Evolutionary conservation across 2,113 vertebrate genomes (phyloP).

Genomic region (human): DNA sequence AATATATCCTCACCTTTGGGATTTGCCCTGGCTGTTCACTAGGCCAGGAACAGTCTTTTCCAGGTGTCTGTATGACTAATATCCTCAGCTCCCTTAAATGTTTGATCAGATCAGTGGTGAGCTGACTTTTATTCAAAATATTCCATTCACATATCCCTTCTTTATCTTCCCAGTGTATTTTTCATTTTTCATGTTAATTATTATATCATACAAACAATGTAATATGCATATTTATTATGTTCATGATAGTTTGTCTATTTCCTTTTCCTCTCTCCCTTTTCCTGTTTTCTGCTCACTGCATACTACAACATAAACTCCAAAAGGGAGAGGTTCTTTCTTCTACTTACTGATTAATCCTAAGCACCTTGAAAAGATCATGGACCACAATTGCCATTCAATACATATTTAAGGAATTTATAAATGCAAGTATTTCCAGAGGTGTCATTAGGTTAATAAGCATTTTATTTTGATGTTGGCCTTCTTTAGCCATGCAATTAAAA

Average conservation of each 20-base stretch:
- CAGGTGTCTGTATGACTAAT: not conserved
- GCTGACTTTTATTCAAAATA: not conserved
- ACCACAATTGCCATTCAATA: not conserved
- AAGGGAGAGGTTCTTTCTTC: not conserved
- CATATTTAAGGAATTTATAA: not conserved
- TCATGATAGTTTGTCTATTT: not conserved
- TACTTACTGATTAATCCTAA: not conserved
- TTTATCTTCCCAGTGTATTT: not conserved
- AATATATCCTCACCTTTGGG: rapidly evolving
- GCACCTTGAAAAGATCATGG: not conserved
- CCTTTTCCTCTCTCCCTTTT: not conserved
- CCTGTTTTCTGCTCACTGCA: not conserved
- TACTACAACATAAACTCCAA: not conserved
- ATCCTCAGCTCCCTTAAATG: not conserved
- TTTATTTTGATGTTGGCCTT: not conserved
- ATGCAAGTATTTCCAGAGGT: not conserved
- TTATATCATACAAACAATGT: not conserved
- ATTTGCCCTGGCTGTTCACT: not conserved
- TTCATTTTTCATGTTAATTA: not conserved
- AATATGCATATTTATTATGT: not conserved
- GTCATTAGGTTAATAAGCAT: not conserved
- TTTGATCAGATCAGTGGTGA: not conserved
- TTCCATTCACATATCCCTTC: not conserved
- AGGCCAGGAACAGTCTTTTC: not conserved
- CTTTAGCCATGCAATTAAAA: not conserved